Evolutionary conservation across 1,140 invertebrate genomes (phyloP), one percentile per base, ranked within the genome.

Genomic region (Ridgeia piscesae): DNA sequence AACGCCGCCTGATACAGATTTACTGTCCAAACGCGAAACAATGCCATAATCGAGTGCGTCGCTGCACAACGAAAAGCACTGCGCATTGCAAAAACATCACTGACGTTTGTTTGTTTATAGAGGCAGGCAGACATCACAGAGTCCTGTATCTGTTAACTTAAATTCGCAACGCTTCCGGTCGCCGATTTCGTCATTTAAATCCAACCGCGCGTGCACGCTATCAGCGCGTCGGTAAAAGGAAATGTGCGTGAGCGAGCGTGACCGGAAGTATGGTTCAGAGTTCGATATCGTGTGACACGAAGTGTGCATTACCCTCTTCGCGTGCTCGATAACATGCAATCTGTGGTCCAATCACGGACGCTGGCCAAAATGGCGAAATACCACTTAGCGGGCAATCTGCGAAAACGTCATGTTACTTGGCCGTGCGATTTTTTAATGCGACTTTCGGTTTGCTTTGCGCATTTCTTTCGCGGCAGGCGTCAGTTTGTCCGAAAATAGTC

Each of bases 1-100:
- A 77, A 77, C 58, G 58, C 14, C 58, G 58, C 58, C 58, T 31
- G 27, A 77, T 77, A 77, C 17, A 4, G 17, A 77, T 77, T 77
- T 77, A 77, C 58, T 77, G 58, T 77, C 58, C 58, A 77, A 77
- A 77, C 58, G 58, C 58, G 58, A 77, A 77, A 77, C 58, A 77
- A 77, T 21, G 27, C 58, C 58, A 21, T 42, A 42, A 42, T 11
- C 11, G 42, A 4, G 42, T 42, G 42, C 42, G 42, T 42, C 42
- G 42, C 42, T 6, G 58, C 58, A 21, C 58, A 21, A 21, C 58
- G 58, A 21, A 77, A 77, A 77, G 27, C 27, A 1, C 42, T 6
- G 42, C 42, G 42, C 42, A 42, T 42, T 42, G 42, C 42, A 14
- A 77, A 77, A 77, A 77, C 14, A 77, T 0, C 58, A 0, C 27